Evolutionary conservation across 1,140 invertebrate species (phyloP).

Genomic region (Drosophila fuyamai): DNA sequence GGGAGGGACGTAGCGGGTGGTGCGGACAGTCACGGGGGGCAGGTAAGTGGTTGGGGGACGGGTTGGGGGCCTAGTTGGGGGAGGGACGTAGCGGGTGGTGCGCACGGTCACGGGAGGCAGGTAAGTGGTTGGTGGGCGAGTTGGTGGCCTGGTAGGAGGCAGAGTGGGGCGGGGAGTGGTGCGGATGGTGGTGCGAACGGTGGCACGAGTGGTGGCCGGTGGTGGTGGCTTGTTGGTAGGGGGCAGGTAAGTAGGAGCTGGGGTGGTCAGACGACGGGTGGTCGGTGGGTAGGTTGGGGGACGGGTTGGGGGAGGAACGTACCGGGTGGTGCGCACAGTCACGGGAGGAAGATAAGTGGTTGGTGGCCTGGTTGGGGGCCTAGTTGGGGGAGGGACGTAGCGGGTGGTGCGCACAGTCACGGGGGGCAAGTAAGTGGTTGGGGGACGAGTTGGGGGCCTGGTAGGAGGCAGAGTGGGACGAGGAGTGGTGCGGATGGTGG

Average conservation of each 20-base stretch:
- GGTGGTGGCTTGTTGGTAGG: constrained; percentile 32
- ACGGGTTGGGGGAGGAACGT: constrained; percentile 1
- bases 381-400: constrained; percentile 28
- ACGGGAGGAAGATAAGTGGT: constrained; percentile 46
- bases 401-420: constrained; percentile 12
- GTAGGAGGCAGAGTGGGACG: constrained; percentile 15
- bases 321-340: constrained; percentile 19
- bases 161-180: constrained; percentile 43
- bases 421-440: constrained; percentile 42
- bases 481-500: constrained; percentile 7
- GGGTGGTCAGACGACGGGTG: constrained; percentile 19
- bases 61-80: constrained; percentile 28
- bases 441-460: constrained; percentile 9
- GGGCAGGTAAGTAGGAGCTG: constrained; percentile 51
- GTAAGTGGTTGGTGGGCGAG: constrained; percentile 47
- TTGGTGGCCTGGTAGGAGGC: constrained; percentile 42
- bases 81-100: constrained; percentile 34
- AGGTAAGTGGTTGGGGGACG: constrained; percentile 45
- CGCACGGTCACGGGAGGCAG: constrained; percentile 35
- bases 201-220: constrained; percentile 11
- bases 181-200: constrained; percentile 21
- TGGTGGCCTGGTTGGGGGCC: constrained; percentile 37
- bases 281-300: constrained; percentile 19
- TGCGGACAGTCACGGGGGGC: constrained; percentile 34
- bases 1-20: constrained; percentile 35